phyloP scores from a whole-genome alignment of 1,140 invertebrate genomes.

The Bombus balteatus region DNA sequence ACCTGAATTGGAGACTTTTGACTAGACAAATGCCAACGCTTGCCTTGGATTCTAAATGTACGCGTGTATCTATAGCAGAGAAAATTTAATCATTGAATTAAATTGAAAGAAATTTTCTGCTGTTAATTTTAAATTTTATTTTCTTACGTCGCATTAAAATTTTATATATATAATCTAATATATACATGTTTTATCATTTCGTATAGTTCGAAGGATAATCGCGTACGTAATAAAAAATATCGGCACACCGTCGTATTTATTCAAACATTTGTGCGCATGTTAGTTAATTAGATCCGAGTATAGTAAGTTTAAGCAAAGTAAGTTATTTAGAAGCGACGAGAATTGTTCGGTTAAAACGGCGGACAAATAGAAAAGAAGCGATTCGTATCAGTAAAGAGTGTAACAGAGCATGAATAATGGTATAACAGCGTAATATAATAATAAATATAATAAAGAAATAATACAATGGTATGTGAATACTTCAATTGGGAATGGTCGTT shows the following conservation, averaged over 20 bases:
- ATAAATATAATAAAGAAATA: too few species aligned
- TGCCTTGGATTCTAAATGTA: neutral
- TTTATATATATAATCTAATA: too few species aligned
- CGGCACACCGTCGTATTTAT: too few species aligned
- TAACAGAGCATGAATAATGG: too few species aligned
- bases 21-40: neutral
- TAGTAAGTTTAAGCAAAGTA: too few species aligned
- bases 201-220: too few species aligned
- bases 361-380: neutral
- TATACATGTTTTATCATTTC: too few species aligned
- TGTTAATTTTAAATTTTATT: neutral
- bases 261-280: fast-evolving
- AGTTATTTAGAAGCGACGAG: neutral
- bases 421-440: too few species aligned
- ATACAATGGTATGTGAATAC: too few species aligned
- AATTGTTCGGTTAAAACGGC: neutral
- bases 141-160: neutral
- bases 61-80: neutral
- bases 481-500: neutral
- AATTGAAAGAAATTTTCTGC: neutral
- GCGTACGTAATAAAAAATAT: too few species aligned
- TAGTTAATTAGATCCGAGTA: too few species aligned
- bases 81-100: too few species aligned
- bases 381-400: neutral
- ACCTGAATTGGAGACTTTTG: neutral